Evolutionary conservation across 2,888 invertebrate genomes (phyloP), one percentile per base, ranked within the genome.

Genomic region (Aricia artaxerxes): DNA sequence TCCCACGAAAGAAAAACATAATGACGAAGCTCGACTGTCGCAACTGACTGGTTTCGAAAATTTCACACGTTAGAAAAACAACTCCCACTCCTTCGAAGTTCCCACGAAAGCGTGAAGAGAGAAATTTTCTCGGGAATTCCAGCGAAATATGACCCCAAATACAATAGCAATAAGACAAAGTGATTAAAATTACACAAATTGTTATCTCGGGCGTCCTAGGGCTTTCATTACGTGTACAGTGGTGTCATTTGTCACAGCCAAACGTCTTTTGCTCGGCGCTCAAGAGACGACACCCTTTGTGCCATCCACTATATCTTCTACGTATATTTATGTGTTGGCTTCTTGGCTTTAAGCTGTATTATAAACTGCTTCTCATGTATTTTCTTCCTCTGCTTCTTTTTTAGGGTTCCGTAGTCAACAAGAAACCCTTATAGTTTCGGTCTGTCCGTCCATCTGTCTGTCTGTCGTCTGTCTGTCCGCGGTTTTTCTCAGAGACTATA

Each of bases 191-290:
- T 87, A 85, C 85, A 77, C 83, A 81, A 84, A 85, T 76, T 83
- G 84, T 87, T 86, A 88, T 85, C 69, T 35, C 35, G 86, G 88
- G 88, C 87, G 86, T 88, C 86, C 85, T 88, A 89, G 84, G 79
- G 81, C 78, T 81, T 90, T 91, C 90, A 91, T 91, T 81, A 82
- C 78, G 73, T 80, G 82, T 78, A 81, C 80, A 73, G 80, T 88
- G 87, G 87, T 87, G 89, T 90, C 90, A 90, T 89, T 87, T 88
- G 88, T 86, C 87, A 87, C 87, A 88, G 89, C 91, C 89, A 87
- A 90, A 90, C 90, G 89, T 91, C 90, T 90, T 89, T 90, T 88
- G 89, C 87, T 87, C 87, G 84, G 84, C 87, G 89, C 92, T 90
- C 90, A 81, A 88, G 91, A 89, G 90, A 88, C 88, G 84, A 85